phyloP scores from a whole-genome alignment of 1,140 invertebrate species.

The Drosophila funebris region DNA sequence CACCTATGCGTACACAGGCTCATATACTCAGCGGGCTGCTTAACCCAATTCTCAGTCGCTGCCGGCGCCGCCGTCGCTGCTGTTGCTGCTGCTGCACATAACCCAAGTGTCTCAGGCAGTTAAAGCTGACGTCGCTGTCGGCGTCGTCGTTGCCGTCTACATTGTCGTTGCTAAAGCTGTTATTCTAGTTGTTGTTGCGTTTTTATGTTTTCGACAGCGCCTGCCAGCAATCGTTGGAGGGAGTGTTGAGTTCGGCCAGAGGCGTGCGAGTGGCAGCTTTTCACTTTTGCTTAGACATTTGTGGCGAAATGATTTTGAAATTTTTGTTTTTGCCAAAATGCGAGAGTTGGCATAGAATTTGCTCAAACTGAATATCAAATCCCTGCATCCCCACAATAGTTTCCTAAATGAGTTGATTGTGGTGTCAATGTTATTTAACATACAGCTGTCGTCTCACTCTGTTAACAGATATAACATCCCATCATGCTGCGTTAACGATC shows the following conservation, averaged over 20 bases:
- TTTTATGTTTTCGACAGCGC: conserved; percentile 45
- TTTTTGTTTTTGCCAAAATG: conserved; percentile 25
- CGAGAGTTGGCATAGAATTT: conserved; percentile 46
- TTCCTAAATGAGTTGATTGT: too few relatives aligned
- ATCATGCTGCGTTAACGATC: too few relatives aligned
- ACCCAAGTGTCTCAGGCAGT: conserved; percentile 66
- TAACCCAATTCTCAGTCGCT: conserved; percentile 69
- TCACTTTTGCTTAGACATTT: conserved; percentile 56
- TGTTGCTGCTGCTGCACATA: conserved; percentile 10
- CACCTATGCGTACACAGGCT: not conserved
- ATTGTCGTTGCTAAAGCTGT: conserved; percentile 4
- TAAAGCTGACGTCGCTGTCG: conserved; percentile 4
- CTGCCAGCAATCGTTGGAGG: conserved; percentile 1
- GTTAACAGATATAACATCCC: too few relatives aligned
- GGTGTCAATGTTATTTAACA: not conserved
- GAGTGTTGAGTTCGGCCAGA: not conserved
- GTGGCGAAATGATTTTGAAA: conserved; percentile 65
- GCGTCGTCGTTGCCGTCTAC: not conserved
- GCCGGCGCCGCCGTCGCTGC: conserved; percentile 9
- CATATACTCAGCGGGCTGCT: conserved; percentile 56
- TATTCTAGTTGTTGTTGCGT: conserved; percentile 40
- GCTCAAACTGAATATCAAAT: not conserved
- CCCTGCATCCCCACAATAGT: too few relatives aligned
- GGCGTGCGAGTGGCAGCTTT: conserved; percentile 65
- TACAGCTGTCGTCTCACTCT: too few relatives aligned